Conservation (phyloP, 2,888 invertebrate genomes). For the Spisula solida region DNA sequence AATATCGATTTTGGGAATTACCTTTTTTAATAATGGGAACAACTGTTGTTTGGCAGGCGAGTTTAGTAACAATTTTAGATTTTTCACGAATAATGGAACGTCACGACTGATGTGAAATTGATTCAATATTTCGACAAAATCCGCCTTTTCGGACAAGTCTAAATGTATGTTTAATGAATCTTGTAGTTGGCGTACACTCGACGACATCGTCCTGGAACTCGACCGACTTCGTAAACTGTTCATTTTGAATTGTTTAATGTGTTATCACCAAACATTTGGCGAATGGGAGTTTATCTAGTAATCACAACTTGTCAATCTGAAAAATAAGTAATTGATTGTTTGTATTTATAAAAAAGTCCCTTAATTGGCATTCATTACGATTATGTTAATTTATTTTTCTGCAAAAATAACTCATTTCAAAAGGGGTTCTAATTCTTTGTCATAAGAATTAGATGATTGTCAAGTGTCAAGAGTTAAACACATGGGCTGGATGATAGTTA, state of each 20-base stretch:
- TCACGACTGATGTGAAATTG: slow-evolving; percentile 80
- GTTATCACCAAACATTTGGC: not conserved
- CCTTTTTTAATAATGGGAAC: slow-evolving; percentile 78
- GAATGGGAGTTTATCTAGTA: not conserved
- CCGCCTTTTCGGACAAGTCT: slow-evolving; percentile 77
- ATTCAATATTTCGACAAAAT: slow-evolving; percentile 82
- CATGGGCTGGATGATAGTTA: too few species aligned
- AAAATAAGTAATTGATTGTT: too few species aligned
- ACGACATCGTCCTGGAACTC: slow-evolving; percentile 70
- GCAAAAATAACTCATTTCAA: too few species aligned
- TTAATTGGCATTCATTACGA: too few species aligned
- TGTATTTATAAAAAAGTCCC: too few species aligned
- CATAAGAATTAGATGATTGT: too few species aligned
- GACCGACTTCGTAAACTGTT: slow-evolving; percentile 22
- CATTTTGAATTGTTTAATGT: not conserved
- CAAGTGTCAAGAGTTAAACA: too few species aligned
- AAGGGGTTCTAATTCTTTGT: too few species aligned
- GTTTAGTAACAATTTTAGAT: slow-evolving; percentile 80
- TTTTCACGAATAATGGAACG: slow-evolving; percentile 79
- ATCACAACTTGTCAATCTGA: too few species aligned
- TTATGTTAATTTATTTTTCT: too few species aligned
- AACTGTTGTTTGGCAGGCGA: slow-evolving; percentile 83
- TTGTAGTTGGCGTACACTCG: slow-evolving; percentile 81
- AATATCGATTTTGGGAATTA: slow-evolving; percentile 80
- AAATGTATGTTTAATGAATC: slow-evolving; percentile 81